Conservation (phyloP, 2,888 invertebrate genomes). For the Monochamus alternatus region DNA sequence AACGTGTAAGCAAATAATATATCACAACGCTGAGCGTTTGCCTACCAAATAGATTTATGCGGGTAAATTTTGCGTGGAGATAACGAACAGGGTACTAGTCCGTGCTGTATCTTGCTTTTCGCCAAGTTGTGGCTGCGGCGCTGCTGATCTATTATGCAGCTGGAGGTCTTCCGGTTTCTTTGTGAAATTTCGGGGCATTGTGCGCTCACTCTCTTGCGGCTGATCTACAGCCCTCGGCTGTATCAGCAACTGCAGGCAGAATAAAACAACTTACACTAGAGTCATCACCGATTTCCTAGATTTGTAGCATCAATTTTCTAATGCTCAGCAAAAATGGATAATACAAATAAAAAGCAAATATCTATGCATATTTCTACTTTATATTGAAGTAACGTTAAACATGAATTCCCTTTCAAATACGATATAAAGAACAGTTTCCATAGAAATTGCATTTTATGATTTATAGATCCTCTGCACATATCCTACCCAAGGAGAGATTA, state of each 20-base stretch:
- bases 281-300: too few species aligned
- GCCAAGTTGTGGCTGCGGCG: not conserved
- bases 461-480: not conserved
- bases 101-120: conserved; percentile 38
- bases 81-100: conserved; percentile 40
- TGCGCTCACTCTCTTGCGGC: too few species aligned
- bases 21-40: conserved; percentile 34
- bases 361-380: too few species aligned
- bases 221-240: not conserved
- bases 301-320: too few species aligned
- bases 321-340: too few species aligned
- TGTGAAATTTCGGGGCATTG: not conserved
- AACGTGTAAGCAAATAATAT: conserved; percentile 35
- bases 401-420: too few species aligned
- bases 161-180: conserved; percentile 4
- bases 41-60: conserved; percentile 42
- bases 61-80: conserved; percentile 47
- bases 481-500: not conserved
- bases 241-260: too few species aligned
- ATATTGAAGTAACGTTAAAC: too few species aligned
- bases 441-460: not conserved
- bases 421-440: not conserved
- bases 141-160: conserved; percentile 34
- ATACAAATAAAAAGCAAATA: too few species aligned
- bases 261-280: too few species aligned